Percentiles rank a stretch among this genome's conserved stretches.
Evolutionary conservation across 1,140 invertebrate species (phyloP).

Genomic region (Linepithema humile): DNA sequence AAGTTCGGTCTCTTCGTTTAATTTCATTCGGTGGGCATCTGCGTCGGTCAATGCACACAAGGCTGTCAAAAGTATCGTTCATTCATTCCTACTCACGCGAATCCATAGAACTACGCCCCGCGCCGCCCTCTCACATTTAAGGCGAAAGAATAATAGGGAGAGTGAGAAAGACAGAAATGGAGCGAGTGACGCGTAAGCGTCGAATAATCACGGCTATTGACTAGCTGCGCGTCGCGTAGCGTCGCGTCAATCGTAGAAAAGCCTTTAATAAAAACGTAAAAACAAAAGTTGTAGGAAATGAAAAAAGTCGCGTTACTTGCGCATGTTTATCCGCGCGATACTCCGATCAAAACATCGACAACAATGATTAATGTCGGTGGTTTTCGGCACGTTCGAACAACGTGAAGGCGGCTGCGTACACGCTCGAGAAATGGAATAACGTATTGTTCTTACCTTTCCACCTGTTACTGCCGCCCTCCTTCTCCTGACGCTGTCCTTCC

Average conservation of each 20-base stretch:
- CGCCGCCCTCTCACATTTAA: not conserved
- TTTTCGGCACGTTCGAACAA: too few species aligned
- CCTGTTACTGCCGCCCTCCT: constrained; percentile 8
- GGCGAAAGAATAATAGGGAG: too few species aligned
- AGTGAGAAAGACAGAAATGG: not conserved
- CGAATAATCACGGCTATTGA: constrained; percentile 13
- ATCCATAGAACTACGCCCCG: constrained; percentile 11
- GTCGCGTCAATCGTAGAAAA: not conserved
- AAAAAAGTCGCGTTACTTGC: not conserved
- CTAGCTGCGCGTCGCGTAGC: not conserved
- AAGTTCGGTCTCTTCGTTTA: not conserved
- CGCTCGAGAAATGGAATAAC: not conserved
- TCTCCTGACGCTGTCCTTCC: not conserved
- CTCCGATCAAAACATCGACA: too few species aligned
- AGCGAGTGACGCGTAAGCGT: not conserved
- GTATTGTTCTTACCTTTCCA: constrained; percentile 24
- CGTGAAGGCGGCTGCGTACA: not conserved
- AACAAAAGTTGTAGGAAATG: too few species aligned
- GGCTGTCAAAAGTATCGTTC: not conserved
- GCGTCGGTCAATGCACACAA: not conserved
- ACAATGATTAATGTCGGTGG: too few species aligned
- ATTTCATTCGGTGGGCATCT: not conserved
- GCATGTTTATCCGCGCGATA: too few species aligned
- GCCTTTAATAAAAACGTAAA: not conserved
- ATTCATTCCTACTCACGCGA: not conserved